phyloP scores from a whole-genome alignment of 2,113 vertebrate genomes.

The Rhegmatorhina hoffmannsi region DNA sequence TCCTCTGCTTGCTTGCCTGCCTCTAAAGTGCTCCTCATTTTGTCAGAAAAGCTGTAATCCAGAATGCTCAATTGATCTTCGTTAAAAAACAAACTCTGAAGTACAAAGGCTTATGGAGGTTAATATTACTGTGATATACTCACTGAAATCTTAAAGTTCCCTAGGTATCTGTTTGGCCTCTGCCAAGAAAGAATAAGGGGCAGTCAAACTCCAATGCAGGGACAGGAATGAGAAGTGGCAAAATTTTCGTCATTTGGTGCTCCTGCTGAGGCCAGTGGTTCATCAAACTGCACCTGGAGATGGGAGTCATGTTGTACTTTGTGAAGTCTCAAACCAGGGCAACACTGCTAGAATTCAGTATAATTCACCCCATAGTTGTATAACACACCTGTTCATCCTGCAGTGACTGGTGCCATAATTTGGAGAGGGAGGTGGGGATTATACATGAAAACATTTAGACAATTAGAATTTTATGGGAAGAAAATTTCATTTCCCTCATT shows the following conservation, averaged over 20 bases:
- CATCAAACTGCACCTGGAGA: neutral
- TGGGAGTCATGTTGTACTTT: neutral
- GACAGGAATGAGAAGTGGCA: neutral
- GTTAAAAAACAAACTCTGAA: neutral
- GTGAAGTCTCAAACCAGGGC: neutral
- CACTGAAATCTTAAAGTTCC: neutral
- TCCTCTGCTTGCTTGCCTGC: neutral
- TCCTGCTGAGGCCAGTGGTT: rapidly evolving
- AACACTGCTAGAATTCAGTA: neutral
- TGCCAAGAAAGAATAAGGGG: neutral
- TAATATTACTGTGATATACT: neutral
- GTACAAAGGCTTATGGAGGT: neutral
- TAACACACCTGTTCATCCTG: neutral
- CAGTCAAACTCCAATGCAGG: neutral
- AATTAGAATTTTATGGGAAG: neutral
- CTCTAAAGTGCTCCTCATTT: neutral
- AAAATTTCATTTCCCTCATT: neutral
- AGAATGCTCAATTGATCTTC: neutral
- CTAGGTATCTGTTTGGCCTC: neutral
- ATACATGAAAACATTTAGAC: neutral
- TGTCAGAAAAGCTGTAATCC: neutral
- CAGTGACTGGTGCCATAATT: neutral
- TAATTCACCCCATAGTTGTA: neutral
- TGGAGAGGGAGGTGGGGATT: neutral
- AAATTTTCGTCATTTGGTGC: neutral